Conservation (phyloP, 1,140 invertebrate species). For the Octopus bimaculoides region DNA sequence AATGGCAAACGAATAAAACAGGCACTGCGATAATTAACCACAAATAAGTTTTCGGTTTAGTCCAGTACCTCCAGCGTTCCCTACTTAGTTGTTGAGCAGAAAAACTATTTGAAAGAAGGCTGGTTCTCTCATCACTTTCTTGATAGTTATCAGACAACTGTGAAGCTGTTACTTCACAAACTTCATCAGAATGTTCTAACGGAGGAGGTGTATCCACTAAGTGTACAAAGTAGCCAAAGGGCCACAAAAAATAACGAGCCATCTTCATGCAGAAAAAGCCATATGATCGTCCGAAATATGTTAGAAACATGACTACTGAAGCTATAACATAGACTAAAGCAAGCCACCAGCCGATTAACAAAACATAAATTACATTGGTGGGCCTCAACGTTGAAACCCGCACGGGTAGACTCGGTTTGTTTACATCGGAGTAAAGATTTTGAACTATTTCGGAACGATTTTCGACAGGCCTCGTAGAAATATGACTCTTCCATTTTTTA, state of each 20-base stretch:
- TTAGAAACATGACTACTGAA: slow-evolving; percentile 40
- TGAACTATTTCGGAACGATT: slow-evolving; percentile 48
- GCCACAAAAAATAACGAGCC: slow-evolving; percentile 51
- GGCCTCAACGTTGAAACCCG: slow-evolving; percentile 34
- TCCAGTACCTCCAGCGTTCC: not conserved
- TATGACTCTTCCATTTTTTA: slow-evolving; percentile 54
- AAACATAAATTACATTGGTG: slow-evolving; percentile 41
- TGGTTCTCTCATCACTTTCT: not conserved
- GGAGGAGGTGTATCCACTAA: slow-evolving; percentile 27
- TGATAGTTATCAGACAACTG: not conserved
- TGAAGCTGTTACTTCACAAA: not conserved
- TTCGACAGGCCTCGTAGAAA: slow-evolving; percentile 43
- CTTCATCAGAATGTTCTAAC: not conserved
- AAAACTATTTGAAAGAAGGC: not conserved
- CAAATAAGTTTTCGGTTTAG: slow-evolving; percentile 30
- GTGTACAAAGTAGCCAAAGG: slow-evolving; percentile 53
- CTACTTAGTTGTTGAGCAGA: not conserved
- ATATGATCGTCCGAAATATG: slow-evolving; percentile 42
- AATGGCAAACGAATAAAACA: slow-evolving; percentile 37
- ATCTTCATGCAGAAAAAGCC: slow-evolving; percentile 44
- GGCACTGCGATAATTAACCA: slow-evolving; percentile 47
- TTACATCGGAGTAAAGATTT: slow-evolving; percentile 46
- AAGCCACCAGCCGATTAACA: slow-evolving; percentile 51
- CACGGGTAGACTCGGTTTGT: slow-evolving; percentile 28
- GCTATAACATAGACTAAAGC: slow-evolving; percentile 43